phyloP scores from a whole-genome alignment of 2,113 vertebrate species.

The Thunnus thynnus region DNA sequence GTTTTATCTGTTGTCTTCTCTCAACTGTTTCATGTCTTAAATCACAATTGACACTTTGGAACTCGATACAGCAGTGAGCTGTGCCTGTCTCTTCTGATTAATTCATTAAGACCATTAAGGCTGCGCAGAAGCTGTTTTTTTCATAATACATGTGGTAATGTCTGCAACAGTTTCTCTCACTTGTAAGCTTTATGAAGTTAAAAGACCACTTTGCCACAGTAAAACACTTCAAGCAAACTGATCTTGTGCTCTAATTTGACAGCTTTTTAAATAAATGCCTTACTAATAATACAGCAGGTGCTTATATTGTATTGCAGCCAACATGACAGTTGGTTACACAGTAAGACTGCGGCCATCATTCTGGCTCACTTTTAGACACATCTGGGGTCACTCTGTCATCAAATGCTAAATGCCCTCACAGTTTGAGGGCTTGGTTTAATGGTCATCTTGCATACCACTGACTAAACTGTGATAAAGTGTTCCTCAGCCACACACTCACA shows the following conservation, averaged over 20 bases:
- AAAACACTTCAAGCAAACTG: slow-evolving; percentile 43
- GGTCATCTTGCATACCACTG: slow-evolving; percentile 41
- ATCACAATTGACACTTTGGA: slow-evolving; percentile 15
- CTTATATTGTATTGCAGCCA: slow-evolving; percentile 44
- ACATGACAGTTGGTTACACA: slow-evolving; percentile 26
- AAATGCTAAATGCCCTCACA: slow-evolving; percentile 39
- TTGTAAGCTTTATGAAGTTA: slow-evolving; percentile 10
- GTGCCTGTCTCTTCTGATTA: slow-evolving; percentile 44
- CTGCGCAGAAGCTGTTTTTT: slow-evolving; percentile 32
- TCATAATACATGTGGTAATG: neutral
- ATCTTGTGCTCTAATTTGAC: slow-evolving; percentile 61
- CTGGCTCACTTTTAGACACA: slow-evolving; percentile 34
- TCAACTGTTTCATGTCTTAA: slow-evolving; percentile 43
- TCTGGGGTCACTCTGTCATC: slow-evolving; percentile 53
- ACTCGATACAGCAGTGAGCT: slow-evolving; percentile 44
- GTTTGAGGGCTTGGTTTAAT: slow-evolving; percentile 47
- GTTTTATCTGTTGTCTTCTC: slow-evolving; percentile 40
- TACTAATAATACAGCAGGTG: slow-evolving; percentile 63
- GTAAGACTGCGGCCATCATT: neutral
- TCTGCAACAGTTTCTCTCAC: slow-evolving; percentile 2
- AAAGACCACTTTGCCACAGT: slow-evolving; percentile 27
- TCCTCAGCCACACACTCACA: slow-evolving; percentile 54
- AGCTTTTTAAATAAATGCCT: slow-evolving; percentile 52
- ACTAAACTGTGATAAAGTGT: slow-evolving; percentile 67
- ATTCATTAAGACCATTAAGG: slow-evolving; percentile 27